A percentile compares a stretch with the other conserved stretches of the same genome.
These are phyloP conservation scores for Pseudachorutes palmiensis DNA, from an alignment of 1,140 invertebrate species.

Conservation along the genomic window DNA sequence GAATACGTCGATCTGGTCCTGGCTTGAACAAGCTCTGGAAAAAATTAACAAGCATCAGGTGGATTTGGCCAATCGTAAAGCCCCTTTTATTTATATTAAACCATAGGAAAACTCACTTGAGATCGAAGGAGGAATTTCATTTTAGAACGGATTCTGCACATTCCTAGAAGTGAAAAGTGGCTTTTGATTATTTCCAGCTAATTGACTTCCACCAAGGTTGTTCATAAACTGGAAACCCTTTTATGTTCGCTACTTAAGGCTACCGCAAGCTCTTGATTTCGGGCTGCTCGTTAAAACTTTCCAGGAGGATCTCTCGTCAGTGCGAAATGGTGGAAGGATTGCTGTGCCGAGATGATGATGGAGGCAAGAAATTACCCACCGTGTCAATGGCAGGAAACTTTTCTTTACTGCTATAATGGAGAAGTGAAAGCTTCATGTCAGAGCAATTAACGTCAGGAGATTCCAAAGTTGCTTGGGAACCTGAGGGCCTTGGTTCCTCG, in stretches of 20 bases:
- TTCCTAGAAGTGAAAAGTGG: background rate
- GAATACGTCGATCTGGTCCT: conserved; percentile 22
- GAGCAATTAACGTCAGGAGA: too few relatives aligned
- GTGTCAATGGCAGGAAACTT: too few relatives aligned
- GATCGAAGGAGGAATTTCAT: background rate
- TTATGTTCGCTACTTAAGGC: background rate
- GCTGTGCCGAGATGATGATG: too few relatives aligned
- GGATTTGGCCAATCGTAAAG: background rate
- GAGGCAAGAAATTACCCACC: too few relatives aligned
- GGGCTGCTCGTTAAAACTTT: too few relatives aligned
- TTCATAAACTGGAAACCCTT: background rate
- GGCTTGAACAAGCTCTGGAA: conserved; percentile 13
- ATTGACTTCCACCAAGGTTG: background rate
- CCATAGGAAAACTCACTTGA: background rate
- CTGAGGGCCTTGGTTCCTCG: too few relatives aligned
- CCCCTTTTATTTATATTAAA: background rate
- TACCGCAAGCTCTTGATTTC: background rate
- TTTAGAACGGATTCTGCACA: background rate
- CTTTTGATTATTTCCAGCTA: background rate
- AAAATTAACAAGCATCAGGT: background rate
- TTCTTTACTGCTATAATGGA: too few relatives aligned
- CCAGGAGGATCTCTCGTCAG: too few relatives aligned
- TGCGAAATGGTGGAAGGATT: too few relatives aligned
- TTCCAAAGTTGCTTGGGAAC: too few relatives aligned
- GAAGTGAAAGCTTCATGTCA: too few relatives aligned